These are phyloP conservation scores for Beris morrisii DNA, from an alignment of 2,888 invertebrate genomes.

Conservation along the genomic window DNA sequence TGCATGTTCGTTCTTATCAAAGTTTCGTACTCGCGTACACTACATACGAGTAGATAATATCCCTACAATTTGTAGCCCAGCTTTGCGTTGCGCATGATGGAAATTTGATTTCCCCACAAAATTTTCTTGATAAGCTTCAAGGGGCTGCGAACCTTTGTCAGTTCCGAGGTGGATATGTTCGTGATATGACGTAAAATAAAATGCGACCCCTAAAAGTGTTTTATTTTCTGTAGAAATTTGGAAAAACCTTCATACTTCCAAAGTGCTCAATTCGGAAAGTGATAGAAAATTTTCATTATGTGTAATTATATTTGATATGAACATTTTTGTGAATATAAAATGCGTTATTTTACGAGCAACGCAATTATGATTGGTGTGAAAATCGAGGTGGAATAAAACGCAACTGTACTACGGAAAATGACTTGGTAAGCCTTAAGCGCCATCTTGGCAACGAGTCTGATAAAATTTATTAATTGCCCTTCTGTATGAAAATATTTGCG, in stretches of 20 bases:
- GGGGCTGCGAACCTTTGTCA: slow-evolving; percentile 17
- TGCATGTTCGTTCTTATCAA: slow-evolving; percentile 26
- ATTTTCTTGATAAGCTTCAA: slow-evolving; percentile 9
- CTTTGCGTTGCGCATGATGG: neutral
- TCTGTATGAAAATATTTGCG: too few species aligned
- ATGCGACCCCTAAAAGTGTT: slow-evolving; percentile 11
- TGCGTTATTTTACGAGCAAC: neutral
- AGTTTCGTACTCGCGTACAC: neutral
- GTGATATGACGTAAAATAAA: slow-evolving; percentile 28
- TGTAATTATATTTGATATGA: slow-evolving; percentile 7
- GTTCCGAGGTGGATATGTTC: slow-evolving; percentile 27
- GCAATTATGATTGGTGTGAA: neutral
- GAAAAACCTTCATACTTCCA: neutral
- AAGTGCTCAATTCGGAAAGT: slow-evolving; percentile 21
- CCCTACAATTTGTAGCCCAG: neutral
- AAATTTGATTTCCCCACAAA: slow-evolving; percentile 16
- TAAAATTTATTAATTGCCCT: too few species aligned
- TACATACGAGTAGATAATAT: neutral
- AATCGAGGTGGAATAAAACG: neutral
- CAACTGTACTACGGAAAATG: slow-evolving; percentile 34
- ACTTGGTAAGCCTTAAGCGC: slow-evolving; percentile 45
- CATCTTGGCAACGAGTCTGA: slow-evolving; percentile 40
- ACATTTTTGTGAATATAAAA: neutral
- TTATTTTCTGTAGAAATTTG: neutral
- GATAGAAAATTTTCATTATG: neutral